A percentile compares a stretch with the other conserved stretches of the same genome.
Evolutionary conservation across 1,140 invertebrate species (phyloP).

Genomic region (Brachionus manjavacas): DNA sequence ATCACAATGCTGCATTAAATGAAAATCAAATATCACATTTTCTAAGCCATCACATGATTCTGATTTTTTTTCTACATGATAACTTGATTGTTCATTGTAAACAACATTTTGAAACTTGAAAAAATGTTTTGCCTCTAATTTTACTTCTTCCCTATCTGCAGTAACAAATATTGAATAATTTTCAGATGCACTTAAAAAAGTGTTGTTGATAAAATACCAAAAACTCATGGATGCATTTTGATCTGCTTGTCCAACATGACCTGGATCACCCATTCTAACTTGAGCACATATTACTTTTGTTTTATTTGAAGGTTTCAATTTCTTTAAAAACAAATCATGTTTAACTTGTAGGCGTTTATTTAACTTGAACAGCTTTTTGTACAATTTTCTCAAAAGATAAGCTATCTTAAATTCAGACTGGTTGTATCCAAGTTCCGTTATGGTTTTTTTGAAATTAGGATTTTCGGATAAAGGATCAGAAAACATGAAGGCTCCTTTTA

Average conservation of each 20-base stretch:
- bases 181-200: background rate
- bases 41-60: background rate
- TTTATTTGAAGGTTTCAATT: background rate
- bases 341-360: background rate
- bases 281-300: slow-evolving; percentile 22
- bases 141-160: background rate
- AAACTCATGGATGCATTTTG: background rate
- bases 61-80: background rate
- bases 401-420: background rate
- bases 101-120: background rate
- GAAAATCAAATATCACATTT: slow-evolving; percentile 31
- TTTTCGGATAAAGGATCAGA: background rate
- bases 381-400: background rate
- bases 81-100: background rate
- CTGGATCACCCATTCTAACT: slow-evolving; percentile 27
- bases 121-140: background rate
- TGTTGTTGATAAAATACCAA: background rate
- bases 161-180: slow-evolving; percentile 18
- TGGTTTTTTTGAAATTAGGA: background rate
- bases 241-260: slow-evolving; percentile 1
- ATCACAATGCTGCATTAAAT: slow-evolving; percentile 25
- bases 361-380: background rate
- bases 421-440: background rate
- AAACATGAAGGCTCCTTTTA: background rate
- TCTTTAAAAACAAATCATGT: background rate